Conservation (phyloP, 2,888 invertebrate genomes). For the Drosophila paramelanica region DNA sequence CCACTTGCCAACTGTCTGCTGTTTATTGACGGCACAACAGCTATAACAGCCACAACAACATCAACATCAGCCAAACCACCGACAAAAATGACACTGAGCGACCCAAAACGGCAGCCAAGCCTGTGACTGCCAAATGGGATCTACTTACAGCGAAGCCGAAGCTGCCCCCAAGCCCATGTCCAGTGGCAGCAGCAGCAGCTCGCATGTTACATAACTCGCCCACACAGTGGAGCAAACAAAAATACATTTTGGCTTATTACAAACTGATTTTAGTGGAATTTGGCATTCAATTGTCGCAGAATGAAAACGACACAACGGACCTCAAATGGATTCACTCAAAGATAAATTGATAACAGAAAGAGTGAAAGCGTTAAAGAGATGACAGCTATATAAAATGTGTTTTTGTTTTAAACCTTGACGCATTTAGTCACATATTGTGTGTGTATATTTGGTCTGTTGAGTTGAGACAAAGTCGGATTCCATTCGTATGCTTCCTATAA, state of each 20-base stretch:
- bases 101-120: slow-evolving; percentile 63
- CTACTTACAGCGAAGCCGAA: slow-evolving; percentile 47
- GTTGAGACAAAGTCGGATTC: too few species aligned
- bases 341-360: slow-evolving; percentile 15
- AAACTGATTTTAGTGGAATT: slow-evolving; percentile 33
- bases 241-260: slow-evolving; percentile 39
- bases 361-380: background rate
- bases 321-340: slow-evolving; percentile 33
- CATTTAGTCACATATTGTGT: too few species aligned
- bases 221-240: slow-evolving; percentile 30
- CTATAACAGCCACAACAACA: slow-evolving; percentile 17
- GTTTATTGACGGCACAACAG: slow-evolving; percentile 64
- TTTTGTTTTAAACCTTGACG: background rate
- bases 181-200: slow-evolving; percentile 50
- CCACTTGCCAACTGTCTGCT: slow-evolving; percentile 75
- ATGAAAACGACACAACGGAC: slow-evolving; percentile 31
- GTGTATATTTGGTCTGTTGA: too few species aligned
- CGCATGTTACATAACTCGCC: slow-evolving; percentile 51
- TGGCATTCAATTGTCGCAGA: slow-evolving; percentile 34
- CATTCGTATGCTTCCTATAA: too few species aligned
- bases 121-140: slow-evolving; percentile 72
- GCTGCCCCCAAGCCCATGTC: slow-evolving; percentile 11
- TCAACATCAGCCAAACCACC: slow-evolving; percentile 39
- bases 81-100: slow-evolving; percentile 58
- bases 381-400: background rate